Evolutionary conservation across 2,113 vertebrate species (phyloP).

Genomic region (Anarrhichthys ocellatus): DNA sequence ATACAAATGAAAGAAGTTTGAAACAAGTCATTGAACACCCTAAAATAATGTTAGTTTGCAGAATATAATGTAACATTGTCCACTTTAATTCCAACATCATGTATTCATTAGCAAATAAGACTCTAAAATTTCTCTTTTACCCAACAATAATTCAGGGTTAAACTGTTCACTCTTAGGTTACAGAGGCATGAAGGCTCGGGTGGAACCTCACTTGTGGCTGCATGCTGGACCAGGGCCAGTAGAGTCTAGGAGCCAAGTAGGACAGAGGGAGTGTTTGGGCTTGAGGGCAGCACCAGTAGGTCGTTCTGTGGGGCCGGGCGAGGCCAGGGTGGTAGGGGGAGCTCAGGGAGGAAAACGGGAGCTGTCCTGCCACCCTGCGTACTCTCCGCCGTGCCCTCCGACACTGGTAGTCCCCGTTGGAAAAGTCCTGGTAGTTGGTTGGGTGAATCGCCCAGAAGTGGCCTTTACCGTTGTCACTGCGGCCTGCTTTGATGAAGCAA

Average conservation of each 20-base stretch:
- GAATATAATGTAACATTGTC: slow-evolving; percentile 22
- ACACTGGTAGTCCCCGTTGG: slow-evolving; percentile 87
- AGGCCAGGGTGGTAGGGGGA: slow-evolving; percentile 63
- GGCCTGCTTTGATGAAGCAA: slow-evolving; percentile 88
- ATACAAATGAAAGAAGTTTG: slow-evolving; percentile 36
- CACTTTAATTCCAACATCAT: slow-evolving; percentile 13
- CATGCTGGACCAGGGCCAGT: slow-evolving; percentile 77
- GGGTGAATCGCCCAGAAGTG: slow-evolving; percentile 90
- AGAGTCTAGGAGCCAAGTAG: slow-evolving; percentile 71
- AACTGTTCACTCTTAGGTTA: slow-evolving; percentile 36
- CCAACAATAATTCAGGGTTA: not conserved
- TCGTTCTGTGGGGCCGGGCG: slow-evolving; percentile 39
- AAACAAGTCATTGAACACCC: slow-evolving; percentile 33
- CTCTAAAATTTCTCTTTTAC: not conserved
- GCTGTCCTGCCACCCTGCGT: slow-evolving; percentile 77
- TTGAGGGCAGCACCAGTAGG: slow-evolving; percentile 81
- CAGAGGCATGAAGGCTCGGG: slow-evolving; percentile 38
- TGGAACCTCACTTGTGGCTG: slow-evolving; percentile 55
- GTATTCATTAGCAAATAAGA: slow-evolving; percentile 33
- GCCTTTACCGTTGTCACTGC: slow-evolving; percentile 88
- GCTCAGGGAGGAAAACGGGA: slow-evolving; percentile 57
- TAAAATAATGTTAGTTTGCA: slow-evolving; percentile 32
- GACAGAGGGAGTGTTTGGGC: slow-evolving; percentile 51
- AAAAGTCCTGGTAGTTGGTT: slow-evolving; percentile 85
- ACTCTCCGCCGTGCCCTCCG: slow-evolving; percentile 82